Conservation (phyloP, 2,797 vertebrate species). For the Sandelia bainsii region DNA sequence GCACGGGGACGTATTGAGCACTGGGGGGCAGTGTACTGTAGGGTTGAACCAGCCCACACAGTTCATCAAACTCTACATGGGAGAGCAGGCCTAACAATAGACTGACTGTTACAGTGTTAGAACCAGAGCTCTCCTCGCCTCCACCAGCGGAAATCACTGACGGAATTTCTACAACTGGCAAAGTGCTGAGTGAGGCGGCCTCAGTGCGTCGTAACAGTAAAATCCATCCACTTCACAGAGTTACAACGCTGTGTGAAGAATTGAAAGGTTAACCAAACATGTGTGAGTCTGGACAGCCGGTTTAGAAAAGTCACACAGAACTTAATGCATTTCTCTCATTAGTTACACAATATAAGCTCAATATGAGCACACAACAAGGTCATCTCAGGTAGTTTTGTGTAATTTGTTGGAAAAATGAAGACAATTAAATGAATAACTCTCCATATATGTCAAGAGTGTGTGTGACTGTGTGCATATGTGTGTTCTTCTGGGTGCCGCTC, state of each 20-base stretch:
- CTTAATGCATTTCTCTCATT: constrained; percentile 59
- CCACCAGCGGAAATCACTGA: constrained; percentile 69
- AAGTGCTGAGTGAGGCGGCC: constrained; percentile 57
- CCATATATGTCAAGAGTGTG: constrained; percentile 38
- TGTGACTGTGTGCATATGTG: constrained; percentile 41
- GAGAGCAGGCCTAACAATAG: constrained; percentile 73
- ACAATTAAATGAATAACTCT: constrained; percentile 53
- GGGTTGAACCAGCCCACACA: constrained; percentile 45
- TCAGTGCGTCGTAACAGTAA: constrained; percentile 35
- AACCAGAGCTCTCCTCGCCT: constrained; percentile 72
- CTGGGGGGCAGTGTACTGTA: constrained; percentile 78
- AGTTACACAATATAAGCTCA: constrained; percentile 29
- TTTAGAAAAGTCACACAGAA: constrained; percentile 51
- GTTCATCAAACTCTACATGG: constrained; percentile 49
- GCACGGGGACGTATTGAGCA: constrained; percentile 64
- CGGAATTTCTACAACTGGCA: constrained; percentile 67
- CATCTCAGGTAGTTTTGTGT: constrained; percentile 22
- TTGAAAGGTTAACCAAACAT: constrained; percentile 69
- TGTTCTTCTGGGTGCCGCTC: constrained; percentile 64
- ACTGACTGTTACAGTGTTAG: constrained; percentile 69
- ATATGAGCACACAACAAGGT: constrained; percentile 29
- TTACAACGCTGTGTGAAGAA: constrained; percentile 37
- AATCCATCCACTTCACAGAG: constrained; percentile 61
- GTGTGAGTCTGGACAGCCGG: constrained; percentile 45
- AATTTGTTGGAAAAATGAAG: constrained; percentile 56